Evolutionary conservation across 2,113 vertebrate species (phyloP), one percentile per base, ranked within the genome.

Genomic region (Esox niger): DNA sequence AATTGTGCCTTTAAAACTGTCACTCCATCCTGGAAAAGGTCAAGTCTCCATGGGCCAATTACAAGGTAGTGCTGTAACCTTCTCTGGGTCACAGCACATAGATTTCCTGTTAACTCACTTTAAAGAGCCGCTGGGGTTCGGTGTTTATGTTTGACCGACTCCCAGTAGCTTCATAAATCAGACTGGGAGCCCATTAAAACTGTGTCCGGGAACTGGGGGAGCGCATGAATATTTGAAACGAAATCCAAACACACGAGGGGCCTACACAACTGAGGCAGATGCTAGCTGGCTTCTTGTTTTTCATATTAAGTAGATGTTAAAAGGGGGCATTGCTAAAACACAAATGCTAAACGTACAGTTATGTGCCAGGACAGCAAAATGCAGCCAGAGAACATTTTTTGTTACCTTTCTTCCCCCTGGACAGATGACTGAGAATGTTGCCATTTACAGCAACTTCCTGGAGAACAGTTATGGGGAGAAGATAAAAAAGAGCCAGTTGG

Each of bases 1-100:
- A 15, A 43, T 43, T 43, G 38, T 43, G 38, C 38, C 15, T 43
- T 43, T 1, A 43, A 43, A 43, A 43, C 38, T 74, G 60, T 64
- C 60, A 69, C 29, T 49, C 63, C 33, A 57, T 47, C 32, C 27
- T 43, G 46, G 59, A 74, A 69, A 74, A 46, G 66, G 61, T n/a
- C 60, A 74, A 33, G 43, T 63, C 71, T 68, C 65, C 29, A 38
- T 32, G 29, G 71, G 38, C 72, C 61, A 69, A 74, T 74, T 64
- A 74, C 56, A 55, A 55, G 52, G 49, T 56, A 30, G 43, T 49
- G 35, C 49, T 52, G 46, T 74, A 58, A 47, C 62, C 66, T 69
- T 38, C 49, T 43, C 60, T 58, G 66, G 52, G 52, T 56, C 56
- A 25, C 54, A 47, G 58, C 23, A 43, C 38, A 69, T 68, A 56